Base-by-base conservation (phyloP, 2,797 vertebrate species). In the Hippopotamyrus pictus region DNA sequence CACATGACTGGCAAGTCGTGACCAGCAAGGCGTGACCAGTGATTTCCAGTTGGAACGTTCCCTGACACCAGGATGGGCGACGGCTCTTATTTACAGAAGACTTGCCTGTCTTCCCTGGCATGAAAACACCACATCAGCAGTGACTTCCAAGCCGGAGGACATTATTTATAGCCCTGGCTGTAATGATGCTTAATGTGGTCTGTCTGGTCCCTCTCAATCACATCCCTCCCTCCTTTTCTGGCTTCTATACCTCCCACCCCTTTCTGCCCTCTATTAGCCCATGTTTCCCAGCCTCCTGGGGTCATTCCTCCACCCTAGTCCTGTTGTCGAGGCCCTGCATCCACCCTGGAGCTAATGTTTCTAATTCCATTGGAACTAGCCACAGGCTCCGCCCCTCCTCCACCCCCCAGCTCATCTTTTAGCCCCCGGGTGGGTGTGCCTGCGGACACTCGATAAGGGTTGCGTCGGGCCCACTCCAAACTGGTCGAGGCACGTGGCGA, bases 381-480 rank as follows among this genome's bases (percentile, higher is more conserved):
- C 93, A 90, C 92, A 90, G 92, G 51, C 14, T 4, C 51, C 69
- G 33, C n/a, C 33, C 37, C 37, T 37, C 37, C 37, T 0, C 41
- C 12, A 29, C 88, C 86, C 85, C 90, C 91, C 73, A 91, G 95
- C 95, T 94, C 51, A 17, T 17, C 51, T 17, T 53, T 53, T 53
- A 53, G 51, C 51, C 11, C 12, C 12, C 12, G 91, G 0, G 54
- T 94, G 95, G 95, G 93, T 62, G 91, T 2, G 93, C 95, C 96
- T 97, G 97, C 92, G 85, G 92, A 94, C 90, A 54, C 89, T 88
- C 3, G 96, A 97, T 97, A 97, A 97, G 94, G 93, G 94, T 92
- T 94, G 92, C 88, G 14, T 93, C 91, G 90, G 91, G 89, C 94
- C 94, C 92, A 73, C 88, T 92, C 86, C 87, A 33, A 83, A 65